phyloP scores from a whole-genome alignment of 1,140 invertebrate genomes.

The Drosophila setifemur region DNA sequence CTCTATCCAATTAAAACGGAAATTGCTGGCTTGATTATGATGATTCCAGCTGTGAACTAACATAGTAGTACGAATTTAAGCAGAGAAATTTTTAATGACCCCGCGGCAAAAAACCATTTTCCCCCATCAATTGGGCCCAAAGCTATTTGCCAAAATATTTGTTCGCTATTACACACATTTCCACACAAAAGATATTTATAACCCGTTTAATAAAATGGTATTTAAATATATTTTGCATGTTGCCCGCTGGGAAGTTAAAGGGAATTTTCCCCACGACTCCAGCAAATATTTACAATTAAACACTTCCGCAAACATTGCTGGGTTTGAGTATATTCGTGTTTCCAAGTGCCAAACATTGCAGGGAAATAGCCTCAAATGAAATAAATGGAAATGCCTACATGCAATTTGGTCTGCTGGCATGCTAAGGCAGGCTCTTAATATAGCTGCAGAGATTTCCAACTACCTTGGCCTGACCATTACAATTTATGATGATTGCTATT shows the following conservation, averaged over 20 bases:
- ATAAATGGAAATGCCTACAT: constrained; percentile 43
- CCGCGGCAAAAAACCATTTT: too few relatives aligned
- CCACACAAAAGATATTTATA: background rate
- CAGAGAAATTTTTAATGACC: constrained; percentile 10
- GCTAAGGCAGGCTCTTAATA: constrained; percentile 10
- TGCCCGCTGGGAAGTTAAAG: too few relatives aligned
- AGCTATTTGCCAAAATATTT: too few relatives aligned
- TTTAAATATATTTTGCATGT: too few relatives aligned
- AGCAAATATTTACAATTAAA: constrained; percentile 7
- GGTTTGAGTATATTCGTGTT: constrained; percentile 24
- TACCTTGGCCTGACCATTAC: constrained; percentile 57
- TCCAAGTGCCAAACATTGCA: constrained; percentile 28
- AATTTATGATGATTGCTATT: constrained; percentile 75
- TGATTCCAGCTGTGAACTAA: constrained; percentile 5
- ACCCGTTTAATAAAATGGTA: too few relatives aligned
- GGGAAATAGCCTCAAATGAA: constrained; percentile 33
- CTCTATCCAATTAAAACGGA: constrained; percentile 19
- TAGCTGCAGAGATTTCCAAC: constrained; percentile 51
- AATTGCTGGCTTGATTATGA: constrained; percentile 12
- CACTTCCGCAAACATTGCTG: constrained; percentile 24
- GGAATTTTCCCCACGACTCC: background rate
- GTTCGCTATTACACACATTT: too few relatives aligned
- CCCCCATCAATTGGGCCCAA: too few relatives aligned
- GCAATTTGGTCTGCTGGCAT: constrained; percentile 21
- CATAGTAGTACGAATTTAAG: constrained; percentile 1